Evolutionary conservation across 1,140 invertebrate genomes (phyloP).

Genomic region (Nasonia vitripennis): DNA sequence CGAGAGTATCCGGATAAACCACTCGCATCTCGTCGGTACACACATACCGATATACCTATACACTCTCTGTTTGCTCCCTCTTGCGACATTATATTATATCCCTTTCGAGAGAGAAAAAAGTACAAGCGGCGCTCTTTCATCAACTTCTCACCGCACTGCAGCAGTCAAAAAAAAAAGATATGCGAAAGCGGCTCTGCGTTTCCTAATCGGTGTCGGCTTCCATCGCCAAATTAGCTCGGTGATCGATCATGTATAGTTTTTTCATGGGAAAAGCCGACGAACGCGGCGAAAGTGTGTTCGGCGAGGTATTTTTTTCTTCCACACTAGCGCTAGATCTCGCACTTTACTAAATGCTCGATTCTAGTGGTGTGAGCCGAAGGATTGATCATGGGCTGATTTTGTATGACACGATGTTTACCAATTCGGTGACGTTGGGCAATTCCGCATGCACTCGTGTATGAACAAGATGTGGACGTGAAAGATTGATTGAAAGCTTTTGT

Average conservation of each 20-base stretch:
- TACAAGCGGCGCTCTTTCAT: constrained; percentile 20
- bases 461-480: not conserved
- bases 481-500: constrained; percentile 22
- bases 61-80: not conserved
- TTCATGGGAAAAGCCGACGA: not conserved
- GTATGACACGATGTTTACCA: constrained; percentile 13
- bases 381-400: constrained; percentile 21
- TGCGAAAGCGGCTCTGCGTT: not conserved
- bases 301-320: not conserved
- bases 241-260: not conserved
- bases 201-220: not conserved
- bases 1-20: not conserved
- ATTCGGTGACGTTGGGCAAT: not conserved
- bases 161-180: not conserved
- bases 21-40: not conserved
- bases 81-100: not conserved
- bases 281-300: not conserved
- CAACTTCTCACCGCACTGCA: not conserved
- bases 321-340: not conserved
- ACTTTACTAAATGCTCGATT: constrained; percentile 1
- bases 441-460: not conserved
- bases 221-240: constrained; percentile 5
- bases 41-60: not conserved
- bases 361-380: not conserved
- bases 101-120: not conserved